Base-by-base conservation (phyloP, 1,140 invertebrate species). In the Calycopis cecrops region DNA sequence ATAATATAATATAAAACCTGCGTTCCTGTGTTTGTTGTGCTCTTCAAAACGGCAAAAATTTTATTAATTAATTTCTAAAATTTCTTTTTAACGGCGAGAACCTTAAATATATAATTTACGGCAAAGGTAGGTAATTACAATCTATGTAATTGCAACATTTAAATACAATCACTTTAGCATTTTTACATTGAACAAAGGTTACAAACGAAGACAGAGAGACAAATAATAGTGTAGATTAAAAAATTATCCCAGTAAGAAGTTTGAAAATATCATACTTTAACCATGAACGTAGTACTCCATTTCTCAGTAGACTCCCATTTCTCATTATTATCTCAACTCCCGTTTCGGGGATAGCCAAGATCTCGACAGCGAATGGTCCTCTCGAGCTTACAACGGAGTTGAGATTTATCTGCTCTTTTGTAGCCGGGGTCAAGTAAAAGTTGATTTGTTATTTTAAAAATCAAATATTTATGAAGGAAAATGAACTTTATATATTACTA, bases 301-400 rank as follows among this genome's bases (percentile, higher is more conserved):
- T n/a, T n/a, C n/a, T n/a, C n/a, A n/a, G n/a, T n/a, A 44, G 40
- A 44, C 12, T 44, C 16, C 40, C 12, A 44, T 44, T 44, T 44
- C 17, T 16, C 40, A 44, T 44, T 16, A 40, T 16, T 16, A 44
- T 44, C 40, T 44, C 14, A 44, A 44, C 14, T 44, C 16, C 40
- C 40, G 40, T 17, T 44, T 16, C 17, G 12, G 16, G 40, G 14
- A 16, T 44, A n/a, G 21, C 21, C 21, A 8, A 44, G n/a, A 44
- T 44, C 40, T 9, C 40, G 14, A 4, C 12, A 9, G 40, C 40
- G 7, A 44, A 16, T 44, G 16, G 40, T 16, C 40, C 12, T 16
- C 40, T 44, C 17, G 40, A 44, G 40, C 40, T 9, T 44, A 16
- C 40, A 16, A 17, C 21, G 21, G 14, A 16, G 40, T 17, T 44